Base-by-base conservation (phyloP, 2,797 vertebrate genomes). In the Myotis vivesi region DNA sequence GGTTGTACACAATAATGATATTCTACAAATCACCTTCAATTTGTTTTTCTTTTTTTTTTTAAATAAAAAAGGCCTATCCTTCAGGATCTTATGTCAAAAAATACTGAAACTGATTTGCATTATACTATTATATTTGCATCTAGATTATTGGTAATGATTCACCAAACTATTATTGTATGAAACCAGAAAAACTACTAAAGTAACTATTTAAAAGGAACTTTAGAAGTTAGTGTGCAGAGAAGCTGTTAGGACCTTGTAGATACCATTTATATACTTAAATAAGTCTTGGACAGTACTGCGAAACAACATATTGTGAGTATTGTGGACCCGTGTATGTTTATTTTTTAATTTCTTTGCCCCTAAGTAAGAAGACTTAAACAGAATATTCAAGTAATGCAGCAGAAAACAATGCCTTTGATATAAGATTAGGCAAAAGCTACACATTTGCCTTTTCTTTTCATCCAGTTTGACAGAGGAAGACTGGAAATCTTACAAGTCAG, bases 401-500 rank as follows among this genome's bases (percentile, higher is more conserved):
- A 98, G 97, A 98, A 98, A 98, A 98, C 83, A 97, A 98, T 95
- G 97, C 96, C 97, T 97, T 97, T 93, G 91, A 98, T 97, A 97
- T 97, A 95, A 95, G 87, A 97, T 97, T 97, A 97, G 97, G 97
- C 96, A 97, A 91, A 97, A 95, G 97, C 94, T 97, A 98, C 92
- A 97, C 87, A 83, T 89, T 97, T 96, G 95, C 89, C 89, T 96
- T 95, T 95, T 96, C 93, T 97, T 97, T 98, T 95, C 96, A 97
- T 98, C 96, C 96, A 96, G 95, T 80, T 96, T 96, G 88, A 97
- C 97, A 96, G 95, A 96, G 95, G 96, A 97, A 96, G 94, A 96
- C 95, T 95, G 94, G 88, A 90, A 97, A 97, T 91, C 96, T 98
- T 99, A 99, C 98, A 99, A 99, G 98, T 99, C 99, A 94, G 99